phyloP scores from a whole-genome alignment of 2,797 vertebrate genomes.

The Jordanella pulchra region DNA sequence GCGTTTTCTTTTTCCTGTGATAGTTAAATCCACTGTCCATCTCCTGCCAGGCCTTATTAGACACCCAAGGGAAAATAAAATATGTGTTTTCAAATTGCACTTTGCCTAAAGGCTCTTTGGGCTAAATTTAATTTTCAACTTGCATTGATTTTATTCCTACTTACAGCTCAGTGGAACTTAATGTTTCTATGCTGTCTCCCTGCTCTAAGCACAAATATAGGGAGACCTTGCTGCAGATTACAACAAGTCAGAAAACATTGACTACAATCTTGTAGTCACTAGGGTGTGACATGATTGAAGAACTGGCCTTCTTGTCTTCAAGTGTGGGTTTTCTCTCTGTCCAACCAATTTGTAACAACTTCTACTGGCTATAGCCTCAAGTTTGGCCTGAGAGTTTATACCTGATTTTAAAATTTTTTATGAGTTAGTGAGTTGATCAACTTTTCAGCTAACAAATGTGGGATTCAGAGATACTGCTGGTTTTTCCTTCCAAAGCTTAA shows the following conservation, averaged over 20 bases:
- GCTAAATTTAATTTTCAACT: slow-evolving; percentile 96
- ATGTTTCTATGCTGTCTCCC: slow-evolving; percentile 86
- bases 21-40: slow-evolving; percentile 51
- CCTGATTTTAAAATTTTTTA: not conserved
- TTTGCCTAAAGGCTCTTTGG: slow-evolving; percentile 95
- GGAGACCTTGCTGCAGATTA: slow-evolving; percentile 19
- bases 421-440: not conserved
- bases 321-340: slow-evolving; percentile 2
- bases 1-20: slow-evolving; percentile 51
- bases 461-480: too few relatives aligned
- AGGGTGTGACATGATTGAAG: slow-evolving; percentile 38
- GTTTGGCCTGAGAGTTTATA: slow-evolving; percentile 20
- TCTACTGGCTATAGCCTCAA: slow-evolving; percentile 12
- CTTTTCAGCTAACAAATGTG: not conserved
- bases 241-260: slow-evolving; percentile 35
- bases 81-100: slow-evolving; percentile 92
- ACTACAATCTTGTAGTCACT: slow-evolving; percentile 25
- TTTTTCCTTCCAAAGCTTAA: too few relatives aligned
- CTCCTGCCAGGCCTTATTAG: slow-evolving; percentile 74
- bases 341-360: slow-evolving; percentile 29
- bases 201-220: slow-evolving; percentile 49
- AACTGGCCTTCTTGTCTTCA: slow-evolving; percentile 29
- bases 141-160: slow-evolving; percentile 88
- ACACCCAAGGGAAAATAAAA: slow-evolving; percentile 88
- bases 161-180: slow-evolving; percentile 85